Conservation (phyloP, 2,888 invertebrate species). For the Linhomoeus sp. region DNA sequence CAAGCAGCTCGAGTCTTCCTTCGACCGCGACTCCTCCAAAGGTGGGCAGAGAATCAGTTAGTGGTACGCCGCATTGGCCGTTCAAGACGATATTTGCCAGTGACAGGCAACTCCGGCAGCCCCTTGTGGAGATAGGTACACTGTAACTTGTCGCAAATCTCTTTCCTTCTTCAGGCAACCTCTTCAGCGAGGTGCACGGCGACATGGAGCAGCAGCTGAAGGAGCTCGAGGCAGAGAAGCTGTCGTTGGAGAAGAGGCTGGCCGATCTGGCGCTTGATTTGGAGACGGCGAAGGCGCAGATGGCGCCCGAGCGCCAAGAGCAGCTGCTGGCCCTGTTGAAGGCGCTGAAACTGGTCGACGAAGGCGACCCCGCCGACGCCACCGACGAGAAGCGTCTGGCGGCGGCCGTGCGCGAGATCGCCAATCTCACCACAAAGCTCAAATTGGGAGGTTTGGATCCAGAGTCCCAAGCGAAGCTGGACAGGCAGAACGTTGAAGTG, state of each 20-base stretch:
- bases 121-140: no score
- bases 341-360: slow-evolving; percentile 9
- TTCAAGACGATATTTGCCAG: no score
- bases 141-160: no score
- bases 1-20: slow-evolving; percentile 12
- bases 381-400: slow-evolving; percentile 7
- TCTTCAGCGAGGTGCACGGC: slow-evolving; percentile 80
- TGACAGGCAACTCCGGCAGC: no score
- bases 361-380: slow-evolving; percentile 11
- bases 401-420: slow-evolving; percentile 25
- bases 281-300: background rate
- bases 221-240: slow-evolving; percentile 1
- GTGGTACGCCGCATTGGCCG: no score
- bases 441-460: no score
- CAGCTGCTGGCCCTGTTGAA: slow-evolving; percentile 10
- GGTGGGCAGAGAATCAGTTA: no score
- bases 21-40: slow-evolving; percentile 3
- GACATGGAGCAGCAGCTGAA: slow-evolving; percentile 6
- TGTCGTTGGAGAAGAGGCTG: slow-evolving; percentile 7
- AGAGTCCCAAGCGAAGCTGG: background rate
- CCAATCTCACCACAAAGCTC: no score
- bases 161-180: slow-evolving; percentile 36
- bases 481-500: slow-evolving; percentile 3
- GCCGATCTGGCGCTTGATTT: slow-evolving; percentile 14
- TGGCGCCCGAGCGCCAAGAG: slow-evolving; percentile 2